These are phyloP conservation scores for Apodemia duryi DNA, from an alignment of 2,888 invertebrate species.

Conservation along the genomic window DNA sequence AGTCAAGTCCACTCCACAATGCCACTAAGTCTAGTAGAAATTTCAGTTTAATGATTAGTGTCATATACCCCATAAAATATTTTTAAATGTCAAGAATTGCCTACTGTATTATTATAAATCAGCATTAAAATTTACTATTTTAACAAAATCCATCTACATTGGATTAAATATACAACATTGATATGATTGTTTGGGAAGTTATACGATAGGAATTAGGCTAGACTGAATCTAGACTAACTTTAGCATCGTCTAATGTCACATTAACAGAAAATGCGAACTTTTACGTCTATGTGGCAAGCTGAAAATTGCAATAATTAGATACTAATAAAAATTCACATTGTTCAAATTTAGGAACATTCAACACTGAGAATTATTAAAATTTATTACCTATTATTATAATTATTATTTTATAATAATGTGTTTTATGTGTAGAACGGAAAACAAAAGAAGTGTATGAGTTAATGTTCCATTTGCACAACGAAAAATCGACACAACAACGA, in stretches of 20 bases:
- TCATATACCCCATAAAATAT: constrained; percentile 1
- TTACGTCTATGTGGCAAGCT: constrained; percentile 69
- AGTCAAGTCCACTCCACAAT: too few species aligned
- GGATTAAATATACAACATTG: constrained; percentile 26
- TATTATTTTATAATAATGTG: constrained; percentile 52
- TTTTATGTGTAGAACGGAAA: constrained; percentile 39
- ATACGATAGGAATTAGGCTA: constrained; percentile 22
- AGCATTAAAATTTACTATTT: constrained; percentile 21
- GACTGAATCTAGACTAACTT: constrained; percentile 38
- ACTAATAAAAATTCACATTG: constrained; percentile 56
- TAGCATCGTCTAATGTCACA: constrained; percentile 19
- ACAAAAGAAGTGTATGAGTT: constrained; percentile 36
- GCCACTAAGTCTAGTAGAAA: constrained; percentile 1
- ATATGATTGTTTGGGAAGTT: constrained; percentile 27
- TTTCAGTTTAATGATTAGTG: not conserved
- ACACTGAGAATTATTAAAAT: constrained; percentile 74
- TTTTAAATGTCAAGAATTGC: constrained; percentile 10
- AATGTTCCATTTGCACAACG: constrained; percentile 34
- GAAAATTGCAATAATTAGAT: constrained; percentile 50
- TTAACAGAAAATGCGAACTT: constrained; percentile 42
- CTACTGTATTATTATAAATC: constrained; percentile 24
- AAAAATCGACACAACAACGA: constrained; percentile 42
- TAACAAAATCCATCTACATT: constrained; percentile 24
- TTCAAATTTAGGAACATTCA: constrained; percentile 78
- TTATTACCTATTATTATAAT: constrained; percentile 55